A percentile compares a stretch with the other conserved stretches of the same genome.
phyloP scores from a whole-genome alignment of 2,113 vertebrate species.

The Dolichotis patagonum region DNA sequence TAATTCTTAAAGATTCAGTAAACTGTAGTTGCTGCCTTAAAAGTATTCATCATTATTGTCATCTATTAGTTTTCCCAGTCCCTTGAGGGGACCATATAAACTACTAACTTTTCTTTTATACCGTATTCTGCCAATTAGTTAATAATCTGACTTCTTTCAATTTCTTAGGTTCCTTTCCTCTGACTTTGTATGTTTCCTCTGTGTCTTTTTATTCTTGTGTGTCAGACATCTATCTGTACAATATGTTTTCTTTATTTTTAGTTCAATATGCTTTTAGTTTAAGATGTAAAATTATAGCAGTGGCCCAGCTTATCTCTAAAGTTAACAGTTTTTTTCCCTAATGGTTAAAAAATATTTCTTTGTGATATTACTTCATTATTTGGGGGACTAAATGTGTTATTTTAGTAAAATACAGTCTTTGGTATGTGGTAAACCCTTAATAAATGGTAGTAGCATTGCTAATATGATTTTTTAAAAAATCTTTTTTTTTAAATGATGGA shows the following conservation, averaged over 20 bases:
- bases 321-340: neutral
- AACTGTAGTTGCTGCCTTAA: neutral
- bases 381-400: neutral
- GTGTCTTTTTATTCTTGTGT: neutral
- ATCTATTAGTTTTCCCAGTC: neutral
- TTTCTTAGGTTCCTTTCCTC: slow-evolving; percentile 7
- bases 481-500: neutral
- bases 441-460: neutral
- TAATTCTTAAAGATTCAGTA: neutral
- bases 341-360: neutral
- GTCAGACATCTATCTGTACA: neutral
- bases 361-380: neutral
- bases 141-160: slow-evolving; percentile 1
- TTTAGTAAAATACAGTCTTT: neutral
- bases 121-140: neutral
- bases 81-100: neutral
- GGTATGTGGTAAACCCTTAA: neutral
- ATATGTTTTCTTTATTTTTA: neutral
- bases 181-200: neutral
- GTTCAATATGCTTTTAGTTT: neutral
- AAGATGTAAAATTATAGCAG: slow-evolving; percentile 1
- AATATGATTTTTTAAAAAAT: neutral
- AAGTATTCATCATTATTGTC: neutral
- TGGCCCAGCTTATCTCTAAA: neutral
- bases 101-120: neutral